phyloP scores from a whole-genome alignment of 2,888 invertebrate genomes.

The Diarsia dahlii region DNA sequence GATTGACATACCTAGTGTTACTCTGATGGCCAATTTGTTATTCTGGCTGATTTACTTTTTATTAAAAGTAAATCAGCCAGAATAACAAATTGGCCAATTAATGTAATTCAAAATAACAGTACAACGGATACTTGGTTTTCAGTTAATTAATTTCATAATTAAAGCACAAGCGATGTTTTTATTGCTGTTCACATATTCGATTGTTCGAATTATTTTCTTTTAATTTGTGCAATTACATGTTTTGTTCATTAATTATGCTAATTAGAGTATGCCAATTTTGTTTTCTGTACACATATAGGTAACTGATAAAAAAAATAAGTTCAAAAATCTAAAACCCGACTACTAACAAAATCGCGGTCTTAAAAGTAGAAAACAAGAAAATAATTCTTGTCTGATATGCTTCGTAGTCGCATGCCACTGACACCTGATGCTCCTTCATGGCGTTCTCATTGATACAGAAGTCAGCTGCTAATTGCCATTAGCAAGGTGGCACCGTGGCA shows the following conservation, averaged over 20 bases:
- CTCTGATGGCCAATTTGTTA: no score
- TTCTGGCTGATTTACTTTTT: no score
- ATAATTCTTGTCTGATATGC: no score
- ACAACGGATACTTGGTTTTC: conserved; percentile 41
- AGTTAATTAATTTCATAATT: conserved; percentile 45
- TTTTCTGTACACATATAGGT: background rate
- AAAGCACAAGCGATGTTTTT: conserved; percentile 20
- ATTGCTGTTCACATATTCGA: conserved; percentile 12
- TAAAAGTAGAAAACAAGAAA: no score
- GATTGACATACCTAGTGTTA: background rate
- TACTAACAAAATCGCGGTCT: no score
- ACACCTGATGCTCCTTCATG: no score
- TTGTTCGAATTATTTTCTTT: conserved; percentile 35
- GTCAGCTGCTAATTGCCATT: no score
- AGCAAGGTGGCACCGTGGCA: no score
- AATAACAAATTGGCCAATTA: conserved; percentile 3
- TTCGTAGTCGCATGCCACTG: no score
- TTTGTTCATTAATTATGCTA: conserved; percentile 12
- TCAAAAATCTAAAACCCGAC: no score
- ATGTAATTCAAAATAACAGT: conserved; percentile 44
- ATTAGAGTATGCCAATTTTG: background rate
- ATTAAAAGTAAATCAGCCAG: background rate
- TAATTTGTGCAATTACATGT: conserved; percentile 8
- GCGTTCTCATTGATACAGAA: no score
- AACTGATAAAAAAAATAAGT: no score